Percentiles rank a stretch among this genome's conserved stretches.
Evolutionary conservation across 2,797 vertebrate genomes (phyloP).

Genomic region (Acanthis flammea): DNA sequence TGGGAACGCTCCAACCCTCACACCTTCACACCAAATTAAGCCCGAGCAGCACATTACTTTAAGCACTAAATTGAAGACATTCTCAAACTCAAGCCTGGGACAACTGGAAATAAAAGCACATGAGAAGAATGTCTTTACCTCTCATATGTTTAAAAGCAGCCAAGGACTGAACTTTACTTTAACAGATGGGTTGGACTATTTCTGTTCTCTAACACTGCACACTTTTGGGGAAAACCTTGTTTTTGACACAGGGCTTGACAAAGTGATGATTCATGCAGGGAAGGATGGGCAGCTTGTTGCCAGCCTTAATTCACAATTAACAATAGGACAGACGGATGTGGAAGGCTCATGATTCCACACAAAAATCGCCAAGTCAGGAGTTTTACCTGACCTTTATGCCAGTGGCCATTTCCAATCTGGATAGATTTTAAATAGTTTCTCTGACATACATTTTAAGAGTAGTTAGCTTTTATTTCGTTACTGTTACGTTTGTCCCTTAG

Average conservation of each 20-base stretch:
- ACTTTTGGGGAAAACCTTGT: slow-evolving; percentile 13
- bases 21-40: neutral
- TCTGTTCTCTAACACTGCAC: neutral
- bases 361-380: slow-evolving; percentile 8
- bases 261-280: slow-evolving; percentile 60
- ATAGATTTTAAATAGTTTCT: neutral
- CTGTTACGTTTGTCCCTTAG: neutral
- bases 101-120: neutral
- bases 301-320: slow-evolving; percentile 45
- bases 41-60: neutral
- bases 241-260: slow-evolving; percentile 46
- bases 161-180: neutral
- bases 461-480: neutral
- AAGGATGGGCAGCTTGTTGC: slow-evolving; percentile 21
- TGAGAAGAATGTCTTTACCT: neutral
- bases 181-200: neutral
- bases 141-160: neutral
- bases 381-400: neutral
- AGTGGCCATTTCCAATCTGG: neutral
- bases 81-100: neutral
- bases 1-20: neutral
- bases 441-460: neutral
- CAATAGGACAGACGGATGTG: slow-evolving; percentile 9
- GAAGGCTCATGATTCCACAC: slow-evolving; percentile 37
- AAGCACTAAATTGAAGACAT: neutral